These are phyloP conservation scores for Muntiacus reevesi DNA, from an alignment of 2,113 vertebrate genomes.

Conservation along the genomic window DNA sequence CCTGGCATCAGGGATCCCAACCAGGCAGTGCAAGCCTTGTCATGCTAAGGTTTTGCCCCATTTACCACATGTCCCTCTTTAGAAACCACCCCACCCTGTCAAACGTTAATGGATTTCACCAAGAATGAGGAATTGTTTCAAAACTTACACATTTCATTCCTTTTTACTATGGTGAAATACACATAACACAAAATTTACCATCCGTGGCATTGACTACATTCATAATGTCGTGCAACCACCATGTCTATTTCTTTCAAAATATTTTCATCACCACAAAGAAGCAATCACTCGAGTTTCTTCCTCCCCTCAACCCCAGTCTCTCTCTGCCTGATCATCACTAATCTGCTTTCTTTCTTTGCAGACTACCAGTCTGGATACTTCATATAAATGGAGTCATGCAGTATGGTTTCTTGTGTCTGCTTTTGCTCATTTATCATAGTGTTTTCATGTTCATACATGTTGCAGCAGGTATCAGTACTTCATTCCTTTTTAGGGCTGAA, in stretches of 20 bases:
- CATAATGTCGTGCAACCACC: background rate
- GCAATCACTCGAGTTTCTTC: background rate
- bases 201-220: background rate
- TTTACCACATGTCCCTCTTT: background rate
- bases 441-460: background rate
- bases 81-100: background rate
- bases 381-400: background rate
- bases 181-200: background rate
- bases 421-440: background rate
- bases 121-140: conserved; percentile 8
- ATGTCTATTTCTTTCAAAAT: background rate
- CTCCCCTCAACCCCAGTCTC: background rate
- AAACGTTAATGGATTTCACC: background rate
- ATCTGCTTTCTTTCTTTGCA: background rate
- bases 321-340: background rate
- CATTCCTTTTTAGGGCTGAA: background rate
- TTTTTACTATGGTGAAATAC: background rate
- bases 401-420: background rate
- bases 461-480: background rate
- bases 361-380: background rate
- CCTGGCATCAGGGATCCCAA: background rate
- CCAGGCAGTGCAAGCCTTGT: background rate
- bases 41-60: background rate
- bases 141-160: background rate
- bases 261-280: background rate